Conservation (phyloP, 1,140 invertebrate species). For the Drosophila simulans region DNA sequence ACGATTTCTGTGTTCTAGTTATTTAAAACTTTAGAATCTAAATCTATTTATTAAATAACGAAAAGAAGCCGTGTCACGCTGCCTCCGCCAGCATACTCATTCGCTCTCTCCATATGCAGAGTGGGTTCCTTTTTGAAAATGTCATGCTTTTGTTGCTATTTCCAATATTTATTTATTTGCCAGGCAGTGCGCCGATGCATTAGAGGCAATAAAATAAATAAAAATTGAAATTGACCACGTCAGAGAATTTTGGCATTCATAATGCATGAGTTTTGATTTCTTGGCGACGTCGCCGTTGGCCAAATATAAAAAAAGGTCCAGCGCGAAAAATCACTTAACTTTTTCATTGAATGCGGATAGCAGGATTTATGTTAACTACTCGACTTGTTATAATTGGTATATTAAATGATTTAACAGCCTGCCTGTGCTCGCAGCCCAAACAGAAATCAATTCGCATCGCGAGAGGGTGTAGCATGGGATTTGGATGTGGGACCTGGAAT, state of each 20-base stretch:
- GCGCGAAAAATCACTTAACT: constrained; percentile 76
- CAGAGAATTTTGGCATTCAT: constrained; percentile 81
- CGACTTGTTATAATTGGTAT: constrained; percentile 83
- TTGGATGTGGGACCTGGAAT: constrained; percentile 8
- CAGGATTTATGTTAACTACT: constrained; percentile 81
- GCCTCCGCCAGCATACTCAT: background rate
- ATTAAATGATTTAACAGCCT: constrained; percentile 82
- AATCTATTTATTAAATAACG: too few species aligned
- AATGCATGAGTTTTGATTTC: constrained; percentile 83
- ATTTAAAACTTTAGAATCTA: too few species aligned
- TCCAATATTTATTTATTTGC: constrained; percentile 79
- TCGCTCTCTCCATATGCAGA: constrained; percentile 26
- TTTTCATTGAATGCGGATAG: constrained; percentile 59
- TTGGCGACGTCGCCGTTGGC: constrained; percentile 61
- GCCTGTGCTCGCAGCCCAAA: constrained; percentile 67
- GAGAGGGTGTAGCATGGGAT: constrained; percentile 51
- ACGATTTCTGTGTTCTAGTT: too few species aligned
- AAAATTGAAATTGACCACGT: constrained; percentile 82
- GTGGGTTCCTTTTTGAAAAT: constrained; percentile 52
- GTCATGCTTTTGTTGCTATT: constrained; percentile 59
- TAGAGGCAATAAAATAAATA: constrained; percentile 82
- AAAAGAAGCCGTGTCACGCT: constrained; percentile 25
- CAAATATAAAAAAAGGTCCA: constrained; percentile 39
- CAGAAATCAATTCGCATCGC: constrained; percentile 72
- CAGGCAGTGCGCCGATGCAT: constrained; percentile 73